Evolutionary conservation across 2,797 vertebrate genomes (phyloP).

Genomic region (Eleutherodactylus coqui): DNA sequence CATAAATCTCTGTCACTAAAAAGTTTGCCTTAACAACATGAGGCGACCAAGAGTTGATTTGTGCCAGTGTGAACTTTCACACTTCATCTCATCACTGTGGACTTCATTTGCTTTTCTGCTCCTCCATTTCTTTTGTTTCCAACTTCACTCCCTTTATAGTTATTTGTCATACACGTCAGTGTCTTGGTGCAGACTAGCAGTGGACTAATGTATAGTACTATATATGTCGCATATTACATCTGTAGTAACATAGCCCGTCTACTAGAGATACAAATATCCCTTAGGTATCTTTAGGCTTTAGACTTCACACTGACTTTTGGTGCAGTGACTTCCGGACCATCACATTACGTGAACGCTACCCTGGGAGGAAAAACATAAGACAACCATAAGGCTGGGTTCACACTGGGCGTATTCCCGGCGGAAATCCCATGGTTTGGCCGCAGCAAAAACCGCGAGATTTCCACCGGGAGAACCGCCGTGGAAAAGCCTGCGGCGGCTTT

Average conservation of each 20-base stretch:
- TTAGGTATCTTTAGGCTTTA: neutral
- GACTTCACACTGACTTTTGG: too few species aligned
- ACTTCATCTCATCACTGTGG: slow-evolving; percentile 19
- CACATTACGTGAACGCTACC: too few species aligned
- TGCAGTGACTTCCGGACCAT: too few species aligned
- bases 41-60: slow-evolving; percentile 6
- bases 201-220: slow-evolving; percentile 1
- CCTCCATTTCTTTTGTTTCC: slow-evolving; percentile 38
- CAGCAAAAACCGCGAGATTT: too few species aligned
- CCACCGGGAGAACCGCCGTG: too few species aligned
- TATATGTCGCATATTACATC: neutral
- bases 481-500: too few species aligned
- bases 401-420: too few species aligned
- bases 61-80: slow-evolving; percentile 23
- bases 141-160: slow-evolving; percentile 8
- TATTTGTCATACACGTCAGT: slow-evolving; percentile 3
- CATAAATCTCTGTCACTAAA: slow-evolving; percentile 36
- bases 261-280: neutral
- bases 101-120: slow-evolving; percentile 21
- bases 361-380: too few species aligned
- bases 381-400: too few species aligned
- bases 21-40: slow-evolving; percentile 28
- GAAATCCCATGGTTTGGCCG: too few species aligned
- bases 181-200: neutral
- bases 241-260: neutral